Conservation (phyloP, 2,888 invertebrate species). For the Bedellia somnulentella region DNA sequence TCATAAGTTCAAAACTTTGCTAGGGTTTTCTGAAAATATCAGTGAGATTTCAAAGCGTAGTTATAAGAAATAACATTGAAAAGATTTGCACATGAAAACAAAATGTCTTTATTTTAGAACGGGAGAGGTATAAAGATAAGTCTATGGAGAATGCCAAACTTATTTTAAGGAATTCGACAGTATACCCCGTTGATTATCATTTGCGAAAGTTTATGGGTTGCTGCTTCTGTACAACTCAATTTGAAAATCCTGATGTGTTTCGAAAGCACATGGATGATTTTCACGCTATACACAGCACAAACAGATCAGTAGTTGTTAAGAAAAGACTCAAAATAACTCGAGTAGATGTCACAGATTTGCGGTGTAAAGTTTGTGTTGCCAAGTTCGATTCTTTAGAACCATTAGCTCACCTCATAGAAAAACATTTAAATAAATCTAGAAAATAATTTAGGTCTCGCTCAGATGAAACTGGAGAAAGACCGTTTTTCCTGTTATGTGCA, state of each 20-base stretch:
- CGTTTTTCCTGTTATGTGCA: constrained; percentile 2
- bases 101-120: too few species aligned
- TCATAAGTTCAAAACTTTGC: too few species aligned
- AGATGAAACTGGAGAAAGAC: constrained; percentile 2
- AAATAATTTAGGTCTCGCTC: constrained; percentile 1
- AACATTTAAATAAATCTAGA: background rate
- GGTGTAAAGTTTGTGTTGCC: constrained; percentile 4
- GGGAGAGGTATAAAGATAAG: too few species aligned
- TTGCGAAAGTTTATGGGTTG: constrained; percentile 3
- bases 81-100: too few species aligned
- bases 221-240: constrained; percentile 6
- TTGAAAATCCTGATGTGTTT: constrained; percentile 4
- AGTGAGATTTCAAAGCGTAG: too few species aligned
- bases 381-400: background rate
- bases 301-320: background rate
- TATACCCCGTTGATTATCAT: constrained; percentile 6
- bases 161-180: constrained; percentile 8
- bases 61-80: too few species aligned
- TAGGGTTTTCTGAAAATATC: too few species aligned
- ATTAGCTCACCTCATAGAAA: constrained; percentile 3
- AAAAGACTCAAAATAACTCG: background rate
- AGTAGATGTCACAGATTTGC: constrained; percentile 6
- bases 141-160: constrained; percentile 6
- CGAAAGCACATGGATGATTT: constrained; percentile 5
- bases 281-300: background rate